Percentiles rank a stretch among this genome's conserved stretches.
Evolutionary conservation across 2,113 vertebrate genomes (phyloP).

Genomic region (Paraplagusia blochii): DNA sequence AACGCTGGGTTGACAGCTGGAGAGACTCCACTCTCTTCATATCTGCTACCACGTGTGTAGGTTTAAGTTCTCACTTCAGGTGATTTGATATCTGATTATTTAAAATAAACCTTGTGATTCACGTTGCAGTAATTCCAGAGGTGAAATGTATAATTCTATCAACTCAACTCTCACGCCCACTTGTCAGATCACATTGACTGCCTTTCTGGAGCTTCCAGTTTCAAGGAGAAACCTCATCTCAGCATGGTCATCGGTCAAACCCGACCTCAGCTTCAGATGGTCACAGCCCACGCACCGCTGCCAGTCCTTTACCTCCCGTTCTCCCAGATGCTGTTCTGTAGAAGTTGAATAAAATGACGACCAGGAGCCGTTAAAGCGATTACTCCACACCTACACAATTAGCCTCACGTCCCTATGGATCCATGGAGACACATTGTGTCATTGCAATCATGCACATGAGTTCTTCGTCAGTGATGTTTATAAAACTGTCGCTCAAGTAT

Average conservation of each 20-base stretch:
- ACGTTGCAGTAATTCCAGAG: slow-evolving; percentile 53
- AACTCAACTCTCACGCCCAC: slow-evolving; percentile 30
- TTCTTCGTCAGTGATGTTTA: background rate
- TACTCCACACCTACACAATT: background rate
- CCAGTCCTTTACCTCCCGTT: background rate
- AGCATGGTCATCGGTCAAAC: slow-evolving; percentile 11
- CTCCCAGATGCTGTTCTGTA: background rate
- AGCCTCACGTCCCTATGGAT: background rate
- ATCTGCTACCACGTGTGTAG: slow-evolving; percentile 16
- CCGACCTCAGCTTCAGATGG: slow-evolving; percentile 33
- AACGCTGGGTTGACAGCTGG: slow-evolving; percentile 58
- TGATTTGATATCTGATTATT: slow-evolving; percentile 47
- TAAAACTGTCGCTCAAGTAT: background rate
- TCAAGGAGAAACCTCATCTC: slow-evolving; percentile 52
- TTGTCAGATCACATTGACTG: slow-evolving; percentile 20
- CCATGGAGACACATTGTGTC: background rate
- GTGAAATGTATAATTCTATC: slow-evolving; percentile 16
- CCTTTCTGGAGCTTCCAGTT: slow-evolving; percentile 16
- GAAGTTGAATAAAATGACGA: background rate
- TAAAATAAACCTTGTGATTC: slow-evolving; percentile 8
- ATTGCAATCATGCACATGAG: background rate
- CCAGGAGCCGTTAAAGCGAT: background rate
- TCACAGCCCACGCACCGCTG: slow-evolving; percentile 7
- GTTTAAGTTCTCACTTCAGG: slow-evolving; percentile 34
- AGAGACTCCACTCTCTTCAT: slow-evolving; percentile 30